Evolutionary conservation across 2,113 vertebrate species (phyloP).

Genomic region (Phyllostomus discolor): DNA sequence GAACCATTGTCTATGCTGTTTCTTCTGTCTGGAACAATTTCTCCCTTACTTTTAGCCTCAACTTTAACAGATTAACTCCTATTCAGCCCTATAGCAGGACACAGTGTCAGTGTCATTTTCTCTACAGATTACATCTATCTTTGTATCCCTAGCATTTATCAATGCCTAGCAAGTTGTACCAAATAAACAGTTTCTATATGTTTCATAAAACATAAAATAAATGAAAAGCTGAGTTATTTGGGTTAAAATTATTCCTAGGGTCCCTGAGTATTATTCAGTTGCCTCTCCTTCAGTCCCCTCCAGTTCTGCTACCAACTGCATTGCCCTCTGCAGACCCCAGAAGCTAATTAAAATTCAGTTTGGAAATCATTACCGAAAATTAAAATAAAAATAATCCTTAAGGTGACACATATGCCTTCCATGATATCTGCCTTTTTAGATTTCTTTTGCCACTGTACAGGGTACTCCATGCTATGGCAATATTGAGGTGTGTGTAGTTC

Average conservation of each 20-base stretch:
- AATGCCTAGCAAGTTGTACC: background rate
- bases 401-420: background rate
- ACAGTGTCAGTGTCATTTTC: background rate
- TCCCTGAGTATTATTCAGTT: background rate
- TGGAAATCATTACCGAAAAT: background rate
- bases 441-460: background rate
- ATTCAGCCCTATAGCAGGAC: background rate
- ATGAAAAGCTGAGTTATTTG: background rate
- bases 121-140: background rate
- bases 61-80: background rate
- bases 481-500: background rate
- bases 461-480: background rate
- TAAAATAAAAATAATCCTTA: background rate
- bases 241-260: background rate
- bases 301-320: background rate
- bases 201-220: constrained; percentile 16
- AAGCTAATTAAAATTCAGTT: background rate
- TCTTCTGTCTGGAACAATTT: background rate
- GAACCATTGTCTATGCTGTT: background rate
- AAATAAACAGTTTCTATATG: constrained; percentile 7
- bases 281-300: background rate
- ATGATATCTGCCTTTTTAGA: background rate
- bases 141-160: background rate
- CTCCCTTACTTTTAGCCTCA: background rate
- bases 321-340: background rate